Conservation (phyloP, 2,113 vertebrate species). For the Calidris pugnax region DNA sequence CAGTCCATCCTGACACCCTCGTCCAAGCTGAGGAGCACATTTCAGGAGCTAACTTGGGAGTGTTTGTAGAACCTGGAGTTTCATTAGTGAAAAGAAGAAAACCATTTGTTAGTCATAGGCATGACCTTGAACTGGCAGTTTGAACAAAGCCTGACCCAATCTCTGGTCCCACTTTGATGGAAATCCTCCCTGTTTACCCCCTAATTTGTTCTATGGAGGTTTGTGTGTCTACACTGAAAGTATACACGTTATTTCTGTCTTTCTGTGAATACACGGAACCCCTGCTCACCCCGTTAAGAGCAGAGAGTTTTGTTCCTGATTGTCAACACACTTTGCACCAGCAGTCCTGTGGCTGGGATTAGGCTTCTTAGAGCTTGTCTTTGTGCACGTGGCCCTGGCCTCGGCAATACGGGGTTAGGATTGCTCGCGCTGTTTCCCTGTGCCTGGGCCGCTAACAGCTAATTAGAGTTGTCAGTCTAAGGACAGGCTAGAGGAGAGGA, state of each 20-base stretch:
- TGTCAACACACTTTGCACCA: background rate
- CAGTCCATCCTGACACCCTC: background rate
- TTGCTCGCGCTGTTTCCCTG: background rate
- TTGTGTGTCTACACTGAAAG: background rate
- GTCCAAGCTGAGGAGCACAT: background rate
- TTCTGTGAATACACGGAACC: background rate
- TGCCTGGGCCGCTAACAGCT: background rate
- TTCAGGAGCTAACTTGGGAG: background rate
- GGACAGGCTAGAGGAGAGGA: slow-evolving; percentile 4
- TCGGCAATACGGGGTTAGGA: rapidly evolving
- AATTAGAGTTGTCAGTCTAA: slow-evolving; percentile 32
- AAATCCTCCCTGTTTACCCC: background rate
- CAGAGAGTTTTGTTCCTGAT: background rate
- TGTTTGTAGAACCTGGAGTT: background rate
- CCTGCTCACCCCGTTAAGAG: background rate
- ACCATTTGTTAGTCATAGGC: background rate
- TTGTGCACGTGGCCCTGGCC: background rate
- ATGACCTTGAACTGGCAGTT: background rate
- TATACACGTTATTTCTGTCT: background rate
- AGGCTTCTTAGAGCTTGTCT: background rate
- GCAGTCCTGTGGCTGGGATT: background rate
- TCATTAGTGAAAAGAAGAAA: background rate
- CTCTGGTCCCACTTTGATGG: background rate
- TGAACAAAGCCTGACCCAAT: background rate
- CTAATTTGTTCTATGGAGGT: background rate